Base-by-base conservation (phyloP, 2,113 vertebrate genomes). In the Carassius gibelio region DNA sequence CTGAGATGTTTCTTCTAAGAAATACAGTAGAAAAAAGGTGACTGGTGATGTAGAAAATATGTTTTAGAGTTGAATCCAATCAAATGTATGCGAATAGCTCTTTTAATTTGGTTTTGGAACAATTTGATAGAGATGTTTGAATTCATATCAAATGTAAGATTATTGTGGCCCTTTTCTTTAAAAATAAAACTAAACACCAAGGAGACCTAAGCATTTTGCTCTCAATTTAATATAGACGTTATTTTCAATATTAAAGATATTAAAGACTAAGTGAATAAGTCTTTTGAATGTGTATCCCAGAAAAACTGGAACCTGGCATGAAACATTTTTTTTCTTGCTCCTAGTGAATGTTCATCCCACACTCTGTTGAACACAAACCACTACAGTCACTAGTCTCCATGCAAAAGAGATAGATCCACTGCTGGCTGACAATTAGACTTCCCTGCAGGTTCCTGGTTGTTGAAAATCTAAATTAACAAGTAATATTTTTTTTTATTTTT, bases 331-430 rank as follows among this genome's bases (percentile, higher is more conserved):
- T 66, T 82, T n/a, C 42, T 50, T 15, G 15, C 74, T 90, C 85
- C 78, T 80, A 87, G 81, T 62, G 82, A 90, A 52, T 66, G 81
- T 84, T 90, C 89, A 90, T 91, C 89, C 72, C 82, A 90, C 86
- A 87, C 87, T 87, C 89, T 89, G 85, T 79, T 80, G 90, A 75
- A 88, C 89, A 88, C 84, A 34, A 84, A 80, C 87, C 71, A 78
- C 85, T 75, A 85, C 48, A 14, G 38, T 84, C 66, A 84, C 85
- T 81, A 85, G 82, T 83, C 50, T 42, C 38, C 84, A 87, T 89
- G 87, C 87, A 88, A 90, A 87, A 80, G 86, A 89, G 62, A 83
- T 82, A 76, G 69, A 87, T 68, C 79, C 52, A 81, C 89, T 45
- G 23, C 81, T 80, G 36, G 8, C 45, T 87, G 86, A 88, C 84